Percentiles rank a stretch among this genome's conserved stretches.
Conservation (phyloP, 2,888 invertebrate genomes). For the Adelphocoris suturalis region DNA sequence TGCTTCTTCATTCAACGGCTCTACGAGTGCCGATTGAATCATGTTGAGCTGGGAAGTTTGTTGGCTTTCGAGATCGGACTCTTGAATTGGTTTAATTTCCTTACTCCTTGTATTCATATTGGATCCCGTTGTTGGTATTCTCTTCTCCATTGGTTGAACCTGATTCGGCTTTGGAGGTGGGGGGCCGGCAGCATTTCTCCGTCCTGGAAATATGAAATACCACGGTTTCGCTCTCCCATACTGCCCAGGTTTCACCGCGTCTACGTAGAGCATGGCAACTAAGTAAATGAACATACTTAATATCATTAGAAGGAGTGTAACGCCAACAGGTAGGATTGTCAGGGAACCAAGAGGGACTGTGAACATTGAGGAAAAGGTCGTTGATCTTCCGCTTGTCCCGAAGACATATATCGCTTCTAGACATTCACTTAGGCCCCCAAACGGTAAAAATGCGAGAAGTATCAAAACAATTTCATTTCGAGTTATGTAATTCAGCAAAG, state of each 20-base stretch:
- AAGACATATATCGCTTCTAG: background rate
- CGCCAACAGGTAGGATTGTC: background rate
- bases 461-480: background rate
- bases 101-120: background rate
- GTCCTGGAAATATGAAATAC: conserved; percentile 67
- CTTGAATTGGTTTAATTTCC: no score
- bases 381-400: background rate
- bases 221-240: conserved; percentile 85
- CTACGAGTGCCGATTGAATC: no score
- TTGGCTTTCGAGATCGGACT: no score
- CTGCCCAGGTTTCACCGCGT: conserved; percentile 84
- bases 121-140: background rate
- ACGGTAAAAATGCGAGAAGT: conserved; percentile 4
- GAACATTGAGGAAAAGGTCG: background rate
- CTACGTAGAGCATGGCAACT: conserved; percentile 83
- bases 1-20: background rate
- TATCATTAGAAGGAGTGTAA: conserved; percentile 7
- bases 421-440: background rate
- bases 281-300: conserved; percentile 7
- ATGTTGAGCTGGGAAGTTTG: no score
- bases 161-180: no score
- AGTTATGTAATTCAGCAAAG: no score
- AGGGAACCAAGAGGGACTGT: background rate
- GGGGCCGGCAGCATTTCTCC: background rate
- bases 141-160: background rate